Base-by-base conservation (phyloP, 1,140 invertebrate species). In the Pygmarrhopalites habei region DNA sequence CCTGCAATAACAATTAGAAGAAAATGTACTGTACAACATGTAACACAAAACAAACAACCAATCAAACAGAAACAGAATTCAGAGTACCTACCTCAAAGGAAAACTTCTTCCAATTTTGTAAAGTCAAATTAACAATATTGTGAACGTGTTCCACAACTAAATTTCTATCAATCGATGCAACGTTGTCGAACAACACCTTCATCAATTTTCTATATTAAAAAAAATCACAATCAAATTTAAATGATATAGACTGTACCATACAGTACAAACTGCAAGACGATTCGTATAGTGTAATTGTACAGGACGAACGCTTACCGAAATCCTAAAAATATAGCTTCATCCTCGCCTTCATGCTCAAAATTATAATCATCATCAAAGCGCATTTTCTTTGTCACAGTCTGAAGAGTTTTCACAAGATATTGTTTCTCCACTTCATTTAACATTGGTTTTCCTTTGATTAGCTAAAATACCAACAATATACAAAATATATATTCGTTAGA, bases 241-340 rank as follows among this genome's bases (percentile, higher is more conserved):
- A 17, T 46, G 12, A 58, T 28, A 41, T 23, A 23, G n/a, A 43
- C 23, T 7, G n/a, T 4, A 10, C 19, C 44, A 23, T 10, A 43
- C 29, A 49, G 26, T 4, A n/a, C n/a, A n/a, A 60, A 17, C 32
- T 26, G 5, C 4, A 25, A 25, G 32, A 35, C 5, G 32, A 35
- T 5, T 35, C 15, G 5, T 35, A 35, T 15, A 35, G 15, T 35
- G 32, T 35, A 35, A 5, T 35, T 35, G 32, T 35, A 35, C 15
- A 35, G 15, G 5, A 35, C 15, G 32, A 7, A 35, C 15, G 17
- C 41, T 39, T 67, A 73, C 72, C 73, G 59, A 39, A 69, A 74
- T 60, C 81, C 79, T 56, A 76, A 71, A 73, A 83, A 83, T 71
- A 76, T 75, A 17, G 80, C 80, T 73, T 83, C 82, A 60, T 83